Base-by-base conservation (phyloP, 2,113 vertebrate genomes). In the Hystrix brachyura region DNA sequence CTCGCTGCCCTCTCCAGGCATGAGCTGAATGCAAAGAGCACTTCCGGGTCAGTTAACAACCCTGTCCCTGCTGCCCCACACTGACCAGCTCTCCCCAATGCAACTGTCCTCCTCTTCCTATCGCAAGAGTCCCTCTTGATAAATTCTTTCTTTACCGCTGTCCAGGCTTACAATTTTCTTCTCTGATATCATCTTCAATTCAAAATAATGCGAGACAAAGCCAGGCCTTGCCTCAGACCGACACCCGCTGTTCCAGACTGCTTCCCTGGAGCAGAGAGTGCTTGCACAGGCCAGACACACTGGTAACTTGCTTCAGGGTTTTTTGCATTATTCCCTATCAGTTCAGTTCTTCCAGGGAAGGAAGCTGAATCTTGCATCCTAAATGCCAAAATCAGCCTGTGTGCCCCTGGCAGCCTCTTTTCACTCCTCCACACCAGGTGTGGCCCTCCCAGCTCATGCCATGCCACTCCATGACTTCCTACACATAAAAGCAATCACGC, bases 101-200 rank as follows among this genome's bases (percentile, higher is more conserved):
- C 9, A 21, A 48, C 0, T 23, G 3, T 25, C 18, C 11, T 38
- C 7, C 12, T 21, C 0, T 14, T 1, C 3, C 8, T 23, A 43
- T 1, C 1, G 4, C 12, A 29, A 53, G 7, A 4, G 0, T n/a
- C 17, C 7, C 9, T 10, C 38, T 21, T 10, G 25, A 25, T 60
- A n/a, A 89, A 76, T 15, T 17, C 15, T n/a, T n/a, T 19, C 13
- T 51, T 87, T 51, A 2, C 27, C 23, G 5, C 38, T 59, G 17
- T 38, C 60, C 21, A 59, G 9, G 17, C 17, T 6, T 92, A 7
- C 15, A 60, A 11, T 21, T 64, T 23, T 21, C 83, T 29, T 51
- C 29, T 64, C 80, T 59, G 53, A 72, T 5, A 23, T 7, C 17
- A 17, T 92, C 86, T 87, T 53, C n/a, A 43, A 12, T 71, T 92